These are phyloP conservation scores for Malurus elegans DNA, from an alignment of 2,113 vertebrate species.

Conservation along the genomic window DNA sequence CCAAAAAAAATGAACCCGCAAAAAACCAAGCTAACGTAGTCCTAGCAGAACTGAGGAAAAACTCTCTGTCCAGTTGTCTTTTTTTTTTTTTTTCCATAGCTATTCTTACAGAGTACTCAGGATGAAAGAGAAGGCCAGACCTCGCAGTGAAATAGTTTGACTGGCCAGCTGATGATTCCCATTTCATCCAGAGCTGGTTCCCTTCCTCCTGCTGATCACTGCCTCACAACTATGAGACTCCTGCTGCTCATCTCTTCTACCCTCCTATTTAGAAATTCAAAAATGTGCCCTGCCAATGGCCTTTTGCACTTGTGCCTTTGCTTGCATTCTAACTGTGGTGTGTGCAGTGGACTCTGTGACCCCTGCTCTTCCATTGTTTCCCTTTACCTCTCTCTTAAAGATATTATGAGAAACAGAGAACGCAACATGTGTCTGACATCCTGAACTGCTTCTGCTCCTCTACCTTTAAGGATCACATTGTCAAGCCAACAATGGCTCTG, in stretches of 20 bases:
- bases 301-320: slow-evolving; percentile 30
- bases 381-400: not conserved
- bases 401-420: not conserved
- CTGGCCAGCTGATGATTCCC: not conserved
- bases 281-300: slow-evolving; percentile 2
- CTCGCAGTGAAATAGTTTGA: not conserved
- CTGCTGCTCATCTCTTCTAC: slow-evolving; percentile 10
- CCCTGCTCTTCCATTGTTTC: not conserved
- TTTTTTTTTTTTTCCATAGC: not conserved
- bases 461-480: not conserved
- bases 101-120: slow-evolving; percentile 32
- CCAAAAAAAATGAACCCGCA: not conserved
- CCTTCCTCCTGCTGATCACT: slow-evolving; percentile 30
- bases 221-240: not conserved
- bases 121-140: not conserved
- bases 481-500: slow-evolving; percentile 28
- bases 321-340: not conserved
- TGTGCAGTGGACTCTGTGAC: not conserved
- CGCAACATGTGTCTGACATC: not conserved
- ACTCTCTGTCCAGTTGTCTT: not conserved
- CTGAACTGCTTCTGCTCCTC: not conserved
- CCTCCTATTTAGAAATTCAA: not conserved
- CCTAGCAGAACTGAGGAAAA: not conserved
- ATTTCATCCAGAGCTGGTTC: not conserved
- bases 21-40: not conserved